phyloP scores from a whole-genome alignment of 2,113 vertebrate genomes.

The Eurystomus gularis region DNA sequence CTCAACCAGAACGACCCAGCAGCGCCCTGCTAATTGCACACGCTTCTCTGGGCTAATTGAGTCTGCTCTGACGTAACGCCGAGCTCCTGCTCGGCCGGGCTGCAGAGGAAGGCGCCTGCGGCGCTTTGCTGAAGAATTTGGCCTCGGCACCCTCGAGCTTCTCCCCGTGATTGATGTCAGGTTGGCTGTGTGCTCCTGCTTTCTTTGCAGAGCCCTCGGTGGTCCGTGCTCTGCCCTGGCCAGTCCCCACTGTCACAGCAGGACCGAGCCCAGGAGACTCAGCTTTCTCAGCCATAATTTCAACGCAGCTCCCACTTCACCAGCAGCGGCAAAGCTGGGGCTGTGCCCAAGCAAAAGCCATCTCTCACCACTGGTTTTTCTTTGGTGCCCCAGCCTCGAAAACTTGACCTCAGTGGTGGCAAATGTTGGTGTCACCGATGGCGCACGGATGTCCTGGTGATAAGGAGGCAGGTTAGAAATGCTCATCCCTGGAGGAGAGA shows the following conservation, averaged over 20 bases:
- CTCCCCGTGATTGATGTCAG: not conserved
- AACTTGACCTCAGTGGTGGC: too few species aligned
- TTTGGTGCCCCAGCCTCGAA: not conserved
- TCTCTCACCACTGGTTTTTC: not conserved
- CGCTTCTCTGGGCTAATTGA: not conserved
- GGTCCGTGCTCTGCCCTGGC: not conserved
- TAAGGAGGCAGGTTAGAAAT: not conserved
- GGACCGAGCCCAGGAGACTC: not conserved
- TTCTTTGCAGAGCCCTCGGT: not conserved
- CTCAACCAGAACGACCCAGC: not conserved
- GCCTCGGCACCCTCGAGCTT: not conserved
- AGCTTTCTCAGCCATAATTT: not conserved
- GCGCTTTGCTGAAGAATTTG: not conserved
- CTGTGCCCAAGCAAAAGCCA: not conserved
- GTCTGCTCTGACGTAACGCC: not conserved
- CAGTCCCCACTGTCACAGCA: not conserved
- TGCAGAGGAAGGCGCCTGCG: not conserved
- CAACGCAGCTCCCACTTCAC: not conserved
- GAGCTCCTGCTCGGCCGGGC: not conserved
- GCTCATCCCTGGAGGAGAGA: not conserved
- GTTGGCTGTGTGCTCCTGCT: not conserved
- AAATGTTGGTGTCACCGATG: not conserved
- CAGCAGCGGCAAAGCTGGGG: not conserved
- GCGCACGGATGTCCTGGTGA: fast-evolving
- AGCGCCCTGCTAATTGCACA: not conserved